phyloP scores from a whole-genome alignment of 2,113 vertebrate genomes.

The Festucalex cinctus region DNA sequence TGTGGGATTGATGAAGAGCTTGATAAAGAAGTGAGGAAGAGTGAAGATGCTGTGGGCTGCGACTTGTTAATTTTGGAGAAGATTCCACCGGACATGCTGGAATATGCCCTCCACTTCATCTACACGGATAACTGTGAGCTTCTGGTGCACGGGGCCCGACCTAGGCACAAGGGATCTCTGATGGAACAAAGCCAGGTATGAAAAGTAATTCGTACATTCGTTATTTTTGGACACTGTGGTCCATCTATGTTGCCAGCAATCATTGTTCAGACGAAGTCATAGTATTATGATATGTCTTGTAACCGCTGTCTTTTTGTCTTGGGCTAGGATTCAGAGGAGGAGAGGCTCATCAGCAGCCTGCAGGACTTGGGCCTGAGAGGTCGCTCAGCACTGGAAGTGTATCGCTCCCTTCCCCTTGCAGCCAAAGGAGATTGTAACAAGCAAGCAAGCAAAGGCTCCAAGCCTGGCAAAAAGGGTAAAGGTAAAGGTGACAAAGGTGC shows the following conservation, averaged over 20 bases:
- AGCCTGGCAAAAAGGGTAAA: constrained; percentile 82
- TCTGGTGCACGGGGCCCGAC: constrained; percentile 80
- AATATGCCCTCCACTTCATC: constrained; percentile 84
- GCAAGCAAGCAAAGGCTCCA: constrained; percentile 77
- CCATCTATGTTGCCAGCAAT: neutral
- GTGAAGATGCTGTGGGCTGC: constrained; percentile 86
- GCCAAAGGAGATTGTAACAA: constrained; percentile 73
- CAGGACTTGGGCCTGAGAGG: constrained; percentile 78
- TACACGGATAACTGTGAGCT: constrained; percentile 93
- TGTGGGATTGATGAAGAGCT: constrained; percentile 56
- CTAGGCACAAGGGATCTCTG: constrained; percentile 61
- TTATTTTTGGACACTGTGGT: neutral
- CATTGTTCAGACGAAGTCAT: neutral
- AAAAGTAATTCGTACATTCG: neutral
- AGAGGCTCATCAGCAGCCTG: constrained; percentile 79
- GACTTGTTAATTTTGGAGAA: constrained; percentile 87
- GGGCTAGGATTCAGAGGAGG: constrained; percentile 59
- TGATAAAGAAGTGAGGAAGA: constrained; percentile 68
- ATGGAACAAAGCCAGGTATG: constrained; percentile 58
- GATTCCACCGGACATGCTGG: constrained; percentile 83
- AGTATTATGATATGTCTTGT: neutral
- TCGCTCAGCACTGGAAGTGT: constrained; percentile 83
- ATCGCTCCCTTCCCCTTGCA: constrained; percentile 74
- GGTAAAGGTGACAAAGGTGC: constrained; percentile 69
- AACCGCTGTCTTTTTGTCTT: constrained; percentile 14